Evolutionary conservation across 2,888 invertebrate species (phyloP), one percentile per base, ranked within the genome.

Genomic region (Scaptomyza cyrtandrae): DNA sequence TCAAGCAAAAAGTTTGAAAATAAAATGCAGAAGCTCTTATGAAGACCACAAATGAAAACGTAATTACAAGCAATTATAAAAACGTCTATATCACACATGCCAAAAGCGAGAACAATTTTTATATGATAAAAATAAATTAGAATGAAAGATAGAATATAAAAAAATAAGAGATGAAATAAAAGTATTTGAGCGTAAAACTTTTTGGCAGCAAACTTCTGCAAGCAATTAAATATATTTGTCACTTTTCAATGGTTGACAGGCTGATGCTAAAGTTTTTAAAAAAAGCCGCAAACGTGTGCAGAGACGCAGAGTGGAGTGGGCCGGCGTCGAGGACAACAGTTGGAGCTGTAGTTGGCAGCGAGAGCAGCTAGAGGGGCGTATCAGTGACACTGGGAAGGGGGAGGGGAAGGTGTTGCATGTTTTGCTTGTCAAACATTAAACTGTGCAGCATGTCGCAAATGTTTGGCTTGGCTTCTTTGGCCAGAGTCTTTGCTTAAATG

Each of bases 191-290:
- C 46, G 44, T 64, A 57, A 61, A 82, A 87, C 63, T 86, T 82
- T 77, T 63, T 72, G 70, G 55, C 64, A 56, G 66, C 58, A 75
- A 82, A 87, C 66, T 83, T 87, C 77, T 74, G 79, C 79, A 74
- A 88, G 89, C 85, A 85, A 85, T 85, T 85, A 88, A 87, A 85
- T 82, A 65, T 87, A 86, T 87, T 85, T 88, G 83, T 88, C 89
- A 88, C 87, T 85, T 75, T 56, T 63, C 71, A 86, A 70, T 73
- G 78, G 67, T 79, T 82, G 89, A 87, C 89, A 85, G 75, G 67
- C 67, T 48, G 59, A 76, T 67, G 74, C 59, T 59, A 53, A 80
- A 83, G 64, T 83, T 77, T 66, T 71, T 64, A 74, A 55, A 55
- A 81, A 79, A 35, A 45, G 16, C 80, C 78, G 60, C 71, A 83